A percentile compares a stretch with the other conserved stretches of the same genome.
phyloP scores from a whole-genome alignment of 2,113 vertebrate genomes.

The Craseonycteris thonglongyai region DNA sequence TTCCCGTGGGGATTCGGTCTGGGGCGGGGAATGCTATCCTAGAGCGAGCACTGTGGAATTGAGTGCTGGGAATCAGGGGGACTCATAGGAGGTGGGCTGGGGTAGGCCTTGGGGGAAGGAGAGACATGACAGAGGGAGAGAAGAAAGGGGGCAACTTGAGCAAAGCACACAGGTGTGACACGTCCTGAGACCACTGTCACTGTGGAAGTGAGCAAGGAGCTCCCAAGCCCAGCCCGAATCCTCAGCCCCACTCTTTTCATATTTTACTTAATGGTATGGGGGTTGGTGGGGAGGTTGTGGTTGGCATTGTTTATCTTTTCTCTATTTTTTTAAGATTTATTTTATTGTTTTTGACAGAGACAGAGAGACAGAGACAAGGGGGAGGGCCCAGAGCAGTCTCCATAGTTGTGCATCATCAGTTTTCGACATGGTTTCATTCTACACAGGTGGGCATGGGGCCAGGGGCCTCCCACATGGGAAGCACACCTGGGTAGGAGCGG shows the following conservation, averaged over 20 bases:
- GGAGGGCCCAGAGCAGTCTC: no score
- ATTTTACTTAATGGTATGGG: background rate
- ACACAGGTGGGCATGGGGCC: no score
- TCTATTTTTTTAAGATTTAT: no score
- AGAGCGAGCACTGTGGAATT: background rate
- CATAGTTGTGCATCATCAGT: no score
- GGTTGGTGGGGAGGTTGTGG: background rate
- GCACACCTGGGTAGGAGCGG: no score
- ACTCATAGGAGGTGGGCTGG: background rate
- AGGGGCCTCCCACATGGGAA: no score
- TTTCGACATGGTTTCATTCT: no score
- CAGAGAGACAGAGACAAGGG: no score
- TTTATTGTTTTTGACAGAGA: no score
- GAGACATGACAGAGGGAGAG: accelerated
- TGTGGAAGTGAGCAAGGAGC: background rate
- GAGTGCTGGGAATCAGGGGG: background rate
- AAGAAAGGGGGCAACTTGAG: background rate
- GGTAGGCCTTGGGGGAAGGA: background rate
- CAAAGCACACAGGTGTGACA: background rate
- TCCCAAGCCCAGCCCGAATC: background rate
- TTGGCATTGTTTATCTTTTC: no score
- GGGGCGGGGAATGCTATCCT: accelerated
- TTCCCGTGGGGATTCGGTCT: background rate
- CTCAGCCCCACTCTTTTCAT: background rate
- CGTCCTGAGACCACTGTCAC: background rate